Conservation (phyloP, 1,140 invertebrate genomes). For the Eurosta solidaginis region DNA sequence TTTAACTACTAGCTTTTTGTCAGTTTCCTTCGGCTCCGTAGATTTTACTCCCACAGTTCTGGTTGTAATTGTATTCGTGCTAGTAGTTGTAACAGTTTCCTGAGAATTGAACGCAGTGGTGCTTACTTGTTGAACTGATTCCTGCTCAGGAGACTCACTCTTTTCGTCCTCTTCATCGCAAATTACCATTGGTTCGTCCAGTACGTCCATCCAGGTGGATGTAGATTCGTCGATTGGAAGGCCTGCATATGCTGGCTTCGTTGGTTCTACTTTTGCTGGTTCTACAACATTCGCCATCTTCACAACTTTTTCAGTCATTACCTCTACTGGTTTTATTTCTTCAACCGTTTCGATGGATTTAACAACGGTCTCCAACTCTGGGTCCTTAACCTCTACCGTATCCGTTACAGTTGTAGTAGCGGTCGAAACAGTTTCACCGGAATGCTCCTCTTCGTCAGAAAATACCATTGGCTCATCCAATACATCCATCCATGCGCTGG, state of each 20-base stretch:
- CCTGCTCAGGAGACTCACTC: too few species aligned
- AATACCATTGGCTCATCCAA: slow-evolving; percentile 62
- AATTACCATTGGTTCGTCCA: slow-evolving; percentile 62
- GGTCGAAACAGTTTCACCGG: background rate
- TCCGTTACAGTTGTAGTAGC: background rate
- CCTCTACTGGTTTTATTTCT: background rate
- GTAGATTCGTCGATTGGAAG: slow-evolving; percentile 60
- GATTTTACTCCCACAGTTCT: background rate
- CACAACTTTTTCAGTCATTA: background rate
- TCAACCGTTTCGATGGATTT: background rate
- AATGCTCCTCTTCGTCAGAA: slow-evolving; percentile 2
- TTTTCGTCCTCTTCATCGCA: slow-evolving; percentile 53
- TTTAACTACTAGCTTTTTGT: too few species aligned
- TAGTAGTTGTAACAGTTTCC: background rate
- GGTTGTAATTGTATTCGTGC: background rate
- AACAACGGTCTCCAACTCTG: background rate
- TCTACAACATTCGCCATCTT: background rate
- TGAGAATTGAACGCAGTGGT: background rate
- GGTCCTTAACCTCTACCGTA: too few species aligned
- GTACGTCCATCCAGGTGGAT: slow-evolving; percentile 63
- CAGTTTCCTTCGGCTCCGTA: background rate
- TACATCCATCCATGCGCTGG: slow-evolving; percentile 58
- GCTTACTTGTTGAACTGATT: background rate
- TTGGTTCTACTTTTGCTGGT: background rate
- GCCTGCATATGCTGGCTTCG: slow-evolving; percentile 51